A percentile compares a stretch with the other conserved stretches of the same genome.
Conservation (phyloP, 2,888 invertebrate genomes). For the Syritta pipiens region DNA sequence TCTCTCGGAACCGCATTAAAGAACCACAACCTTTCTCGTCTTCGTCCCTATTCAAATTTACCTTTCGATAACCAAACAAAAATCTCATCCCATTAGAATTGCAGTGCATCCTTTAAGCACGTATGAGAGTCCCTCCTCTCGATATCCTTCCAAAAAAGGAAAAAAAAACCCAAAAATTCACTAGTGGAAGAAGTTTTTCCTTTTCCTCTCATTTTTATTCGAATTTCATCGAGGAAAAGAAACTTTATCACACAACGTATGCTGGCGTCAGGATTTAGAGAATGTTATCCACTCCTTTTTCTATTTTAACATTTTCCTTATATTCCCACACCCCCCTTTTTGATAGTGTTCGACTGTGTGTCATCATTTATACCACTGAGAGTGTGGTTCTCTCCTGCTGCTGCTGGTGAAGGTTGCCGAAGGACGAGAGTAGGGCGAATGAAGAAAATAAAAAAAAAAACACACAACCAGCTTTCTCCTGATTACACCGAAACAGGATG, state of each 20-base stretch:
- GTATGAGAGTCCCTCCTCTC: background rate
- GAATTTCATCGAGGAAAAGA: conserved; percentile 33
- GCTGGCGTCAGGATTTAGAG: conserved; percentile 33
- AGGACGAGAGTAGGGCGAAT: background rate
- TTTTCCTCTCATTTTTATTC: conserved; percentile 30
- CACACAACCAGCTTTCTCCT: background rate
- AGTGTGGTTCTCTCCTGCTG: no score
- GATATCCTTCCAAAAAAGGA: background rate
- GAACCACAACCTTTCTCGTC: background rate
- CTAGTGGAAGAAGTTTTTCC: no score
- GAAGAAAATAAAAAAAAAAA: background rate
- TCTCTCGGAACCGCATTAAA: background rate
- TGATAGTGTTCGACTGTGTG: background rate
- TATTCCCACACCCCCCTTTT: background rate
- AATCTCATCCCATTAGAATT: conserved; percentile 40
- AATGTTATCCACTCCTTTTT: conserved; percentile 16
- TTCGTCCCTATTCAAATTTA: conserved; percentile 33
- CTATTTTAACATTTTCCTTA: background rate
- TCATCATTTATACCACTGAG: conserved; percentile 25
- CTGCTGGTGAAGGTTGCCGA: conserved; percentile 3
- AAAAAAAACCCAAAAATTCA: conserved; percentile 46
- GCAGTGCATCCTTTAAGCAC: conserved; percentile 37
- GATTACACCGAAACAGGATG: conserved; percentile 55
- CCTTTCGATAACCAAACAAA: conserved; percentile 36
- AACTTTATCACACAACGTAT: conserved; percentile 42